phyloP scores from a whole-genome alignment of 1,140 invertebrate species.

The Pectinophora gossypiella region DNA sequence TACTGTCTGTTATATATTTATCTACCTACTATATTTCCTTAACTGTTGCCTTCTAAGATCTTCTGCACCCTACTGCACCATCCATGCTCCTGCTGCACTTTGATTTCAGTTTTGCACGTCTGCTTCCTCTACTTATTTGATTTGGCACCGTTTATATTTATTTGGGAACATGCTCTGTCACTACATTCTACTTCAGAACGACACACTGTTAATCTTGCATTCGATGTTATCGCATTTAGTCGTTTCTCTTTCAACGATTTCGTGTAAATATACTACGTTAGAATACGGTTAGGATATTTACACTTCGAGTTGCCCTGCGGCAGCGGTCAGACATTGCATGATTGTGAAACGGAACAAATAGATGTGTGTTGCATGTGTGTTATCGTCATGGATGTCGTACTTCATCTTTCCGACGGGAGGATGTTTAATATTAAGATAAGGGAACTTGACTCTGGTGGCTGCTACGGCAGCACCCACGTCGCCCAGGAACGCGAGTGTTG shows the following conservation, averaged over 20 bases:
- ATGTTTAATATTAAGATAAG: slow-evolving; percentile 65
- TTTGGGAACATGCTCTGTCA: slow-evolving; percentile 36
- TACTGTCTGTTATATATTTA: not conserved
- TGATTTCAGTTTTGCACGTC: slow-evolving; percentile 36
- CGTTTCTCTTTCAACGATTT: slow-evolving; percentile 36
- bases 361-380: slow-evolving; percentile 74
- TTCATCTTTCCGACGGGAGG: slow-evolving; percentile 62
- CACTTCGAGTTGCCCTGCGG: slow-evolving; percentile 22
- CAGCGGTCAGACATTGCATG: slow-evolving; percentile 53
- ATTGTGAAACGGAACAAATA: slow-evolving; percentile 61
- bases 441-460: slow-evolving; percentile 71
- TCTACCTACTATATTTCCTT: slow-evolving; percentile 9
- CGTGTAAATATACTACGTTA: slow-evolving; percentile 48
- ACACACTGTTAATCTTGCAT: slow-evolving; percentile 52
- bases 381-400: slow-evolving; percentile 66
- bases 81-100: slow-evolving; percentile 19
- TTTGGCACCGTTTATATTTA: too few relatives aligned
- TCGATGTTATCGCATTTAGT: slow-evolving; percentile 51
- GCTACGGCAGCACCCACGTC: slow-evolving; percentile 32
- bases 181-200: slow-evolving; percentile 50
- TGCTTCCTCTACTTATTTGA: slow-evolving; percentile 40
- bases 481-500: slow-evolving; percentile 58
- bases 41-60: slow-evolving; percentile 10
- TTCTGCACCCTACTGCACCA: slow-evolving; percentile 58
- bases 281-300: slow-evolving; percentile 22